These are phyloP conservation scores for Lipophrys pholis DNA, from an alignment of 2,113 vertebrate genomes.

Conservation along the genomic window DNA sequence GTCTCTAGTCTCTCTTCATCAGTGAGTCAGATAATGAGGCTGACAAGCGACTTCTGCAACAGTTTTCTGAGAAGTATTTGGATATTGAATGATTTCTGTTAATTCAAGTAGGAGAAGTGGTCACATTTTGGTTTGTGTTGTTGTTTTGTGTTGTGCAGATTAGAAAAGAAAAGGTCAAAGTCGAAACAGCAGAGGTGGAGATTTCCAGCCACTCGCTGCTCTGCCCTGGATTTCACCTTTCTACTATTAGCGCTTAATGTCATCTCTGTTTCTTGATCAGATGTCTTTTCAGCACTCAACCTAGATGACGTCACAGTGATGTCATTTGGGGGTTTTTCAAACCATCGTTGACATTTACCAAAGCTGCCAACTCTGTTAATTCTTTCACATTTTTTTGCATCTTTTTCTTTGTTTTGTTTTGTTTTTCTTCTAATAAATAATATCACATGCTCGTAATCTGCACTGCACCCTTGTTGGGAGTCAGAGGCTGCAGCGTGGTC, in stretches of 20 bases:
- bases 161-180: neutral
- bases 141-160: neutral
- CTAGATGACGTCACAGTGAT: constrained; percentile 15
- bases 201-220: neutral
- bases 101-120: neutral
- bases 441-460: neutral
- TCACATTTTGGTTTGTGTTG: neutral
- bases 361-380: neutral
- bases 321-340: constrained; percentile 28
- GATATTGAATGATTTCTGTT: neutral
- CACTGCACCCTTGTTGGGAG: constrained; percentile 1
- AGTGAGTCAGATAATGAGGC: neutral
- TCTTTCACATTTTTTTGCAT: neutral
- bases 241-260: neutral
- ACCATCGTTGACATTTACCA: neutral
- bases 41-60: neutral
- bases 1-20: too few species aligned
- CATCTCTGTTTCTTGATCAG: neutral
- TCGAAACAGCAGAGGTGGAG: neutral
- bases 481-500: neutral
- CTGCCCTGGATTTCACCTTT: too few species aligned
- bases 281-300: neutral
- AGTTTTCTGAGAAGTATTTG: neutral
- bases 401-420: neutral
- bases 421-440: neutral